phyloP scores from a whole-genome alignment of 2,797 vertebrate species.

The Pangasius macronema region DNA sequence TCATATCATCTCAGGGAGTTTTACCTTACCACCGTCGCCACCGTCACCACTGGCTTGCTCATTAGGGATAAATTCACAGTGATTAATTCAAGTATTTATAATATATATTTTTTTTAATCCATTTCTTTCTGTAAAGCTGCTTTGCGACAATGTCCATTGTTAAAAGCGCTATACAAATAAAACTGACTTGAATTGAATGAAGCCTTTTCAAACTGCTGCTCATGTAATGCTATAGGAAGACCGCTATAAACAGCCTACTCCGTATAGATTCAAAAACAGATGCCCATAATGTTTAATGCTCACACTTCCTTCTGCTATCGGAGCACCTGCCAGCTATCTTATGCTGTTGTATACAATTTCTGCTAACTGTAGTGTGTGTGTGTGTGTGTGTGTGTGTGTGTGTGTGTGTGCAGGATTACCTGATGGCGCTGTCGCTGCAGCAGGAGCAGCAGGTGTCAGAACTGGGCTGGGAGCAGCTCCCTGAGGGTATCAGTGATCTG shows the following conservation, averaged over 20 bases:
- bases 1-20: no score
- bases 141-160: no score
- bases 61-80: no score
- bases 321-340: background rate
- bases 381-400: background rate
- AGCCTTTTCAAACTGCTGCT: background rate
- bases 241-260: background rate
- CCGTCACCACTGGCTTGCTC: no score
- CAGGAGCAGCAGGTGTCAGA: slow-evolving; percentile 97
- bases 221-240: background rate
- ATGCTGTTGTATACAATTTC: background rate
- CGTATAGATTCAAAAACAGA: background rate
- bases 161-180: no score
- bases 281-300: background rate
- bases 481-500: slow-evolving; percentile 94
- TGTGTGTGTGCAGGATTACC: slow-evolving; percentile 88
- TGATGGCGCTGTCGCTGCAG: slow-evolving; percentile 97
- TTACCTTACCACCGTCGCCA: no score
- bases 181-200: no score
- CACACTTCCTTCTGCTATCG: background rate
- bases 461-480: slow-evolving; percentile 92
- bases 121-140: no score
- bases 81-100: no score
- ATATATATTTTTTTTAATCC: no score
- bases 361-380: background rate